Base-by-base conservation (phyloP, 2,888 invertebrate species). In the Chouioia cunea region DNA sequence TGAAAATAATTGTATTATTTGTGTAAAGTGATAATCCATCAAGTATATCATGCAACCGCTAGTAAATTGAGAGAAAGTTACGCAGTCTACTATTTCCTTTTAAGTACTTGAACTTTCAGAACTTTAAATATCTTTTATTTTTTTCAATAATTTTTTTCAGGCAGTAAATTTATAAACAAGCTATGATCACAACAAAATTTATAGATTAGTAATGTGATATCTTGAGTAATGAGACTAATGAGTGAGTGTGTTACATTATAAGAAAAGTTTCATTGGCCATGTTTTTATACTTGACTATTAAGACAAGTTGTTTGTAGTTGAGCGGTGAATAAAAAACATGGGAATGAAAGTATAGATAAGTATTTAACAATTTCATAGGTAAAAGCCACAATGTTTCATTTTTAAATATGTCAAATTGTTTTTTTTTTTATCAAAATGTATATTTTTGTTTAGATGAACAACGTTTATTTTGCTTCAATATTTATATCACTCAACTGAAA, bases 121-220 rank as follows among this genome's bases (percentile, higher is more conserved):
- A 64, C 15, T 52, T 57, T 1, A 48, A 64, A 59, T 10, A 43
- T 36, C 58, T 20, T 57, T 52, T 64, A 63, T 44, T 66, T 64
- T 10, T 14, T 10, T 36, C 36, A 36, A 36, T 36, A 36, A 6
- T 36, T 36, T 36, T 6, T 36, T 36, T 10, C 6, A 36, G 12
- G 1, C 6, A 1, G 6, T 4, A 8, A 36, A 36, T 6, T 36
- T 36, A 8, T 36, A 12, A 36, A 8, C 10, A 36, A 36, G 10
- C 10, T 6, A 36, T 36, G 6, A 4, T 27, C 36, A 36, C 6
- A 12, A 36, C 4, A 18, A 63, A 66, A 71, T 74, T 70, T 72
- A 36, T 10, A 36, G 10, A 72, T 74, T 76, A 74, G 71, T 70
- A 75, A 75, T 74, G 76, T 74, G 74, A 76, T 76, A 75, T 56